These are phyloP conservation scores for Imbricaverruca yamaguchii DNA, from an alignment of 2,888 invertebrate species.

Conservation along the genomic window DNA sequence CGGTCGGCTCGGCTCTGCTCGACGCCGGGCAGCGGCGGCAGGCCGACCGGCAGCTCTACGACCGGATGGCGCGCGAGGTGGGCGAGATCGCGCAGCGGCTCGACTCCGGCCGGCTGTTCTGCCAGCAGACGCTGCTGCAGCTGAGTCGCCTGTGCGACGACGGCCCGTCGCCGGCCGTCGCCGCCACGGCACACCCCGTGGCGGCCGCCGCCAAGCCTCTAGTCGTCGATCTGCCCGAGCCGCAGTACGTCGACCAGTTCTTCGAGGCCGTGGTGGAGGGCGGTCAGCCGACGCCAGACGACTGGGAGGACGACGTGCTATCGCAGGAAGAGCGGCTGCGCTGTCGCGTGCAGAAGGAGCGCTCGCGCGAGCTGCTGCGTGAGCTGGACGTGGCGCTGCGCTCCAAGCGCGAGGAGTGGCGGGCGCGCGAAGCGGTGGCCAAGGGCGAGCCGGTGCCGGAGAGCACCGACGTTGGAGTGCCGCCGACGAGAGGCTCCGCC, in stretches of 20 bases:
- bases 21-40: background rate
- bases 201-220: background rate
- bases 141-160: background rate
- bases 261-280: slow-evolving; percentile 15
- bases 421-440: background rate
- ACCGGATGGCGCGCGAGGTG: background rate
- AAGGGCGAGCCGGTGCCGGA: background rate
- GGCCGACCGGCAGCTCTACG: background rate
- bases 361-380: background rate
- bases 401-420: background rate
- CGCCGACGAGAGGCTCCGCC: background rate
- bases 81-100: background rate
- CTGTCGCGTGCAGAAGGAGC: background rate
- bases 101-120: background rate
- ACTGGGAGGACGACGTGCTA: background rate
- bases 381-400: slow-evolving; percentile 1
- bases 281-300: background rate
- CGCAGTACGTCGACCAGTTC: slow-evolving; percentile 1
- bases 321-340: background rate
- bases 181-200: background rate
- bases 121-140: slow-evolving; percentile 6
- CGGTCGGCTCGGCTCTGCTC: no score
- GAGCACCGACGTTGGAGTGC: background rate
- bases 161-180: background rate
- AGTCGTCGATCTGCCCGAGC: background rate